Evolutionary conservation across 1,140 invertebrate genomes (phyloP), one percentile per base, ranked within the genome.

Genomic region (Ptiloglossa arizonensis): DNA sequence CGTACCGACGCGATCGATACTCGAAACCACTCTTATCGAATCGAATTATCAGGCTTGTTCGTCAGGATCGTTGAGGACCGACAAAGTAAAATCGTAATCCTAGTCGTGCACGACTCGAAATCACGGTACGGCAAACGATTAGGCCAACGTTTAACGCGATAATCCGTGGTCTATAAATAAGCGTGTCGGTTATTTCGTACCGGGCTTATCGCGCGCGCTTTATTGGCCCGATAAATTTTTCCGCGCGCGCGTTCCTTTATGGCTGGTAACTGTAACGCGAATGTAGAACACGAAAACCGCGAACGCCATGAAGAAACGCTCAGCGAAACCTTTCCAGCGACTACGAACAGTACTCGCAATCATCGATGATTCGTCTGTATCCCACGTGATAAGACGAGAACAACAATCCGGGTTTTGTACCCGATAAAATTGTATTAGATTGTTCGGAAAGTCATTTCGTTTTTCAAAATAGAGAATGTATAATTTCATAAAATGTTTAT

Each of bases 121-220:
- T 35, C n/a, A 24, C n/a, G 22, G 5, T 52, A 52, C 5, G 63
- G 50, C 44, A 11, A 77, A 24, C 68, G 80, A 85, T 83, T 80
- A 69, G 63, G 57, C 22, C 66, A 70, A 32, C 56, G 48, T 79
- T 79, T 63, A 72, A 57, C 59, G 35, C 74, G 74, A 81, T 81
- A 79, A 81, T 81, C 80, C n/a, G 27, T 48, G 44, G 52, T 44
- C 81, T 83, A 85, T 67, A 77, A 85, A 83, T 83, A 85, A 69
- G 77, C 38, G 54, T 70, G 64, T 81, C 73, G 69, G 59, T 63
- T 85, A 74, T 81, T 78, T 81, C 73, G 57, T 71, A 48, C 38
- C 32, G 56, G 48, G 52, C 50, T 85, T 84, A 85, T 85, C 82
- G 60, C n/a, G 9, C 56, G 24, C 64, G 22, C 66, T 85, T 86